Conservation (phyloP, 2,113 vertebrate species). For the Xiphophorus hellerii region DNA sequence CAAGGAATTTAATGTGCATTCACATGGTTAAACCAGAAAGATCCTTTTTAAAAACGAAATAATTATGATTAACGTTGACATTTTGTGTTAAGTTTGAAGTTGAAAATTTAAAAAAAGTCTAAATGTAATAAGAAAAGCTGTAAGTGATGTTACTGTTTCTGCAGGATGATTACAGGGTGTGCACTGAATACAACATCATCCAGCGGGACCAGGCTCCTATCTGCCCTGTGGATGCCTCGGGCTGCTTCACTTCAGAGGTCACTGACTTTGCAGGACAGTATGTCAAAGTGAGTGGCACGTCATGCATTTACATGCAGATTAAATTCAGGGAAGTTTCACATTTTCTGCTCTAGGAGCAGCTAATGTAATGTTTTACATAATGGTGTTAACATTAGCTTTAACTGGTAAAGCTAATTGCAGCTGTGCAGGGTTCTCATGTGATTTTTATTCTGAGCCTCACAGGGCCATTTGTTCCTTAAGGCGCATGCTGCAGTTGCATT, state of each 20-base stretch:
- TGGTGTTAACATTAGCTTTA: slow-evolving; percentile 3
- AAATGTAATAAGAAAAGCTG: slow-evolving; percentile 2
- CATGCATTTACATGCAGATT: slow-evolving; percentile 56
- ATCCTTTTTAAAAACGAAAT: background rate
- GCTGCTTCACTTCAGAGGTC: slow-evolving; percentile 94
- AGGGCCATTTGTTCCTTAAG: too few species aligned
- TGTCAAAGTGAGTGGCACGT: slow-evolving; percentile 89
- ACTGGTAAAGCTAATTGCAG: background rate
- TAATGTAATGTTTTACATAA: too few species aligned
- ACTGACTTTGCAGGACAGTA: slow-evolving; percentile 94
- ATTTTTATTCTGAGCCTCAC: too few species aligned
- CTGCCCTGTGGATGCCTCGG: slow-evolving; percentile 94
- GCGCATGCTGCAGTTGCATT: too few species aligned
- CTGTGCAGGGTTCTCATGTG: too few species aligned
- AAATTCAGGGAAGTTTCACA: slow-evolving; percentile 34
- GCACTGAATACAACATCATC: slow-evolving; percentile 92
- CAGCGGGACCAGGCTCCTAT: slow-evolving; percentile 91
- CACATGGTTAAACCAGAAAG: slow-evolving; percentile 32
- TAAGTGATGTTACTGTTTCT: slow-evolving; percentile 30
- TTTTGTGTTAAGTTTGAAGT: background rate
- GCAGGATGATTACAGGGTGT: slow-evolving; percentile 95
- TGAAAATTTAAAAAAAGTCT: background rate
- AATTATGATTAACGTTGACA: background rate
- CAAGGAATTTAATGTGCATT: slow-evolving; percentile 49
- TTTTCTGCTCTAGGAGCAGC: slow-evolving; percentile 4